Base-by-base conservation (phyloP, 2,797 vertebrate genomes). In the Hippocampus kuda region DNA sequence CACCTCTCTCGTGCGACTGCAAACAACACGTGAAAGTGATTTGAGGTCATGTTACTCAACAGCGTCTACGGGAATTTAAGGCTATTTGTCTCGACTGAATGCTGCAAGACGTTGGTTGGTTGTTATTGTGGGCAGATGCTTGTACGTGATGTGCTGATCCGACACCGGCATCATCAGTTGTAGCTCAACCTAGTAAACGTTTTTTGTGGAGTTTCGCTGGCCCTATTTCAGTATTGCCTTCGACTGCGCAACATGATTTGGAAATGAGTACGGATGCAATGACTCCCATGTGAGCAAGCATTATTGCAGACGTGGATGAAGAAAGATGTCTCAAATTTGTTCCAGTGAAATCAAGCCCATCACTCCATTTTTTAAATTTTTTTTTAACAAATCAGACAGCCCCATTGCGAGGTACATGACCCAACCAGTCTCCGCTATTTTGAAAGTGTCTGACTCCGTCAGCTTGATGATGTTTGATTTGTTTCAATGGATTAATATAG, bases 371-470 rank as follows among this genome's bases (percentile, higher is more conserved):
- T 74, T 38, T 38, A 30, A 30, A 30, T 38, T 7, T 38, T 38
- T 34, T 38, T 38, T 38, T 38, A 38, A 38, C 34, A 38, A 61
- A 63, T 66, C 70, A 76, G 24, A 27, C 57, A 9, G 68, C 27
- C 38, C 22, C 4, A 2, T 65, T 67, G 26, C 68, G 72, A 54
- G 34, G 5, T 24, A 68, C 20, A 72, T 81, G 79, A 82, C 75
- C 60, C 79, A 80, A 85, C 74, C 60, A 26, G 15, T 20, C 30
- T 49, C 34, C 57, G 59, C 65, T 75, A 61, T 81, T 80, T 68
- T 64, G 62, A 68, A 72, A 72, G 73, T 66, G 67, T 61, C 30
- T 22, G 59, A 61, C 16, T 7, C 16, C 7, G 2, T 2, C 15
- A 4, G 15, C 4, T 18, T 3, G 2, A 12, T 11, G 18, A 24